Conservation (phyloP, 2,113 vertebrate species). For the Charadrius vociferus region DNA sequence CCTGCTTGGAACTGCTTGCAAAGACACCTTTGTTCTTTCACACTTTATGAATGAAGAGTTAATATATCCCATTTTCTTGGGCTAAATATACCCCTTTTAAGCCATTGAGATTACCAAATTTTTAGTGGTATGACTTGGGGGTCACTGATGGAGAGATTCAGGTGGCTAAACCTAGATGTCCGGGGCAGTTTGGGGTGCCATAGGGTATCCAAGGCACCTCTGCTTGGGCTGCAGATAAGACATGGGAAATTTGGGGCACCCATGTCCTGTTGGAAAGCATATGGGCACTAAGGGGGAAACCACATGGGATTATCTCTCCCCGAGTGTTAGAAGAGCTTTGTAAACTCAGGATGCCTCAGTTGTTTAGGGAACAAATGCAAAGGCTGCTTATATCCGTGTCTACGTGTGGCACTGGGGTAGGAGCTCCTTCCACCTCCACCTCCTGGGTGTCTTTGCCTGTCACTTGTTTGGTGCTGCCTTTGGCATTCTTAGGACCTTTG, state of each 20-base stretch:
- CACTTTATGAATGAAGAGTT: not conserved
- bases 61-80: not conserved
- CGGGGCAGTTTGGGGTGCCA: not conserved
- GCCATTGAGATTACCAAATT: not conserved
- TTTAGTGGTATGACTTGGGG: not conserved
- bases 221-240: not conserved
- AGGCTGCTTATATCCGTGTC: not conserved
- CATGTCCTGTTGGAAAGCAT: accelerated
- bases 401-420: too few relatives aligned
- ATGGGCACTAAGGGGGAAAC: not conserved
- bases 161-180: not conserved
- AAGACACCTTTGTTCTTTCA: not conserved
- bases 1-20: not conserved
- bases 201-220: too few relatives aligned
- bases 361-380: accelerated
- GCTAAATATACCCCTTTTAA: not conserved
- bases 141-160: not conserved
- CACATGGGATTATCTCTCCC: not conserved
- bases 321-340: not conserved
- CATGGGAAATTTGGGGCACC: not conserved
- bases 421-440: not conserved
- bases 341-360: not conserved
- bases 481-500: not conserved
- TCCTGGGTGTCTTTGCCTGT: too few relatives aligned
- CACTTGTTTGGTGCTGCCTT: not conserved